These are phyloP conservation scores for Hydrozoanthus gracilis DNA, from an alignment of 92 coral and sea anemone species.

Conservation along the genomic window DNA sequence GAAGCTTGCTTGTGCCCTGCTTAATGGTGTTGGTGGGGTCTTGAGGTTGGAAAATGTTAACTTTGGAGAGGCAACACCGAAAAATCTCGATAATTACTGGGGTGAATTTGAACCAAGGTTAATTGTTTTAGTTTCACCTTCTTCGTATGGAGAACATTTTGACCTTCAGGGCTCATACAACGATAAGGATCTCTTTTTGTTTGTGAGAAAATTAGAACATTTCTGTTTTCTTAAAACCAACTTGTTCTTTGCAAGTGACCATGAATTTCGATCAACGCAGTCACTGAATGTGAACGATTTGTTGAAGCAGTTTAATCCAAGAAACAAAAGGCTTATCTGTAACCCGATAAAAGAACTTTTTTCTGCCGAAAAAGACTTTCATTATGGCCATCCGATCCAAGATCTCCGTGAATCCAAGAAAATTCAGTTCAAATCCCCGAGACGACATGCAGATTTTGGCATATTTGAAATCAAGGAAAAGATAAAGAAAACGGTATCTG, in stretches of 20 bases:
- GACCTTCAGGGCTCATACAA: neutral
- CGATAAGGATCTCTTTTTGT: neutral
- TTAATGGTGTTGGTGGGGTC: constrained; percentile 17
- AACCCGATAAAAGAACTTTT: neutral
- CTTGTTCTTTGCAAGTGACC: neutral
- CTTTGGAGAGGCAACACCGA: neutral
- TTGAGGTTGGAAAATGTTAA: neutral
- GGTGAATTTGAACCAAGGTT: neutral
- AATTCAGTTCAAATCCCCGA: constrained; percentile 1
- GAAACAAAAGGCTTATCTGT: neutral
- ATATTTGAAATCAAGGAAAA: neutral
- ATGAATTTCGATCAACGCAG: neutral
- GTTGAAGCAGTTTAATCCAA: neutral
- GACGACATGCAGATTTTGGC: neutral
- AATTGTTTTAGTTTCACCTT: neutral
- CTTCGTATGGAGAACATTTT: neutral
- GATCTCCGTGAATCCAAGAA: constrained; percentile 1
- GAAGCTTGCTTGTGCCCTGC: neutral
- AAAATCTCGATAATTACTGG: neutral
- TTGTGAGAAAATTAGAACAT: neutral
- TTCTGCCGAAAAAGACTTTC: neutral
- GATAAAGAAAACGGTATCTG: neutral
- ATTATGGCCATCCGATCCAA: neutral
- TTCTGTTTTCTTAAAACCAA: neutral
- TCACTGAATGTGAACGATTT: neutral